These are phyloP conservation scores for Andrena trimmerana DNA, from an alignment of 2,888 invertebrate species.

Conservation along the genomic window DNA sequence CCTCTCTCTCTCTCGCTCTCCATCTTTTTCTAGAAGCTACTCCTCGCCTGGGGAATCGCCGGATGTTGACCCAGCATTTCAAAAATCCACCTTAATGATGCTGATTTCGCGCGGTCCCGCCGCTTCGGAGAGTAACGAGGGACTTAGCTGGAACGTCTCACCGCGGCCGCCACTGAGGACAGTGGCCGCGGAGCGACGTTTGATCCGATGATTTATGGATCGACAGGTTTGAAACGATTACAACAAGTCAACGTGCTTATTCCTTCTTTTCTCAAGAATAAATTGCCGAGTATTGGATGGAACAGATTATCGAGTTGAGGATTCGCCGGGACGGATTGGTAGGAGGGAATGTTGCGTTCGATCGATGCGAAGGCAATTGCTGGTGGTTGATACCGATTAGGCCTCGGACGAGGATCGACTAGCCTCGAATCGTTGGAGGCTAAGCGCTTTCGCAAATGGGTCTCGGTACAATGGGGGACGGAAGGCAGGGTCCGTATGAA, in stretches of 20 bases:
- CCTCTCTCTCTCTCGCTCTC: not conserved
- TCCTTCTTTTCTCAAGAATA: not conserved
- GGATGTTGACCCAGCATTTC: slow-evolving; percentile 47
- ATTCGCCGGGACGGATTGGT: slow-evolving; percentile 39
- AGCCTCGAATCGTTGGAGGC: slow-evolving; percentile 53
- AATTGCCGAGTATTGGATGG: slow-evolving; percentile 19
- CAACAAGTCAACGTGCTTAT: not conserved
- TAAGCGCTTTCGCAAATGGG: slow-evolving; percentile 70
- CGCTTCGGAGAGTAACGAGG: slow-evolving; percentile 12
- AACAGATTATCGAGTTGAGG: slow-evolving; percentile 6
- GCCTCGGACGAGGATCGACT: slow-evolving; percentile 53
- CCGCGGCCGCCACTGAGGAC: slow-evolving; percentile 16
- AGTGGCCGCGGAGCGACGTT: slow-evolving; percentile 20
- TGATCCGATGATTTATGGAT: slow-evolving; percentile 49
- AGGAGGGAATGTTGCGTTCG: slow-evolving; percentile 22
- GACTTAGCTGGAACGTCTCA: slow-evolving; percentile 11
- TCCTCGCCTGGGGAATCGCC: slow-evolving; percentile 31
- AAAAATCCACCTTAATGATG: slow-evolving; percentile 52
- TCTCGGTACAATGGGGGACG: slow-evolving; percentile 53
- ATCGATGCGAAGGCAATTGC: slow-evolving; percentile 45
- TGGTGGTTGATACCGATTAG: slow-evolving; percentile 50
- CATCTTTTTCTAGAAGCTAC: slow-evolving; percentile 9
- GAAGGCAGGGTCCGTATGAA: slow-evolving; percentile 44
- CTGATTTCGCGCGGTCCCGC: slow-evolving; percentile 35
- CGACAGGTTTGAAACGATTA: slow-evolving; percentile 40